Evolutionary conservation across 2,797 vertebrate genomes (phyloP).

Genomic region (Arctocebus calabarensis): DNA sequence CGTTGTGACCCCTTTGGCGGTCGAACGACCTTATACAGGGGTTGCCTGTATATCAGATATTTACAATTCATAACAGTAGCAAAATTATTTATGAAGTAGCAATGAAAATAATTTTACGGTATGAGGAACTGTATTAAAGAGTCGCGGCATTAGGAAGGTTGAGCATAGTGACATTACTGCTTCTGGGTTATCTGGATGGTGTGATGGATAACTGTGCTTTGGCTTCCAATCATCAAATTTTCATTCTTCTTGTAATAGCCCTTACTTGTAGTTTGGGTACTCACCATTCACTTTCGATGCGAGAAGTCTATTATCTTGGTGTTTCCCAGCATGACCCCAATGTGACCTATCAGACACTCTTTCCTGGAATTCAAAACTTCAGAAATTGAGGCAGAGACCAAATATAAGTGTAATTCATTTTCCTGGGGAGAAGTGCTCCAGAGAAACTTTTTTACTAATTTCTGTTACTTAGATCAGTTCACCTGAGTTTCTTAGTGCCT

Average conservation of each 20-base stretch:
- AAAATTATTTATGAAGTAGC: no score
- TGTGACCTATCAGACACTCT: background rate
- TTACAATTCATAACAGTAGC: no score
- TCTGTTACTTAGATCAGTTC: background rate
- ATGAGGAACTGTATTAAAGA: no score
- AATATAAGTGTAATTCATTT: background rate
- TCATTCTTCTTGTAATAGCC: background rate
- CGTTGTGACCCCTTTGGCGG: no score
- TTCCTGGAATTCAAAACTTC: background rate
- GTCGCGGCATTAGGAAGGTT: no score
- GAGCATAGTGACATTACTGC: background rate
- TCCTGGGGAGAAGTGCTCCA: background rate
- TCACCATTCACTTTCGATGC: background rate
- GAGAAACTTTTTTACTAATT: background rate
- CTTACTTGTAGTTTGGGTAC: background rate
- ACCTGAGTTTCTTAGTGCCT: background rate
- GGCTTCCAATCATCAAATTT: background rate
- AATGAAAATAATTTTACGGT: no score
- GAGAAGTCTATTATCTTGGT: background rate
- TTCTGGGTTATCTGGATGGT: background rate
- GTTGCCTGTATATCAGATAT: no score
- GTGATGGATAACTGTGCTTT: background rate
- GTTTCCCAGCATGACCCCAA: background rate
- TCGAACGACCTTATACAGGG: no score
- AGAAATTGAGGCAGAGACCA: background rate